Evolutionary conservation across 2,888 invertebrate species (phyloP).

Genomic region (Amphipyra berbera): DNA sequence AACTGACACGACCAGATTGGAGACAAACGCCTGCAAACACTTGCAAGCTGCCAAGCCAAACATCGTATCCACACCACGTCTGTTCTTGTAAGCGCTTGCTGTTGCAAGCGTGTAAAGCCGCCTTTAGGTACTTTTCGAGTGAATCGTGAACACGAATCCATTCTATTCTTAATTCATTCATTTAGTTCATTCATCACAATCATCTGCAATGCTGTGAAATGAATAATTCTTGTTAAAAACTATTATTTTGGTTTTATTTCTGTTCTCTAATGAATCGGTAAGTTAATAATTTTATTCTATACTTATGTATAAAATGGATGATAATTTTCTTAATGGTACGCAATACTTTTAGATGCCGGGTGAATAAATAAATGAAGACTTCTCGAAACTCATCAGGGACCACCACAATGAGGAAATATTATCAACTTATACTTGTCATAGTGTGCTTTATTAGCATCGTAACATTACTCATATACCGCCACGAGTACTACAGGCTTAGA

Average conservation of each 20-base stretch:
- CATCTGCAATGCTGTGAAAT: conserved; percentile 61
- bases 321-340: background rate
- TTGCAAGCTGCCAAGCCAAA: too few species aligned
- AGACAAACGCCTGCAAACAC: too few species aligned
- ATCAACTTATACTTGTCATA: conserved; percentile 93
- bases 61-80: too few species aligned
- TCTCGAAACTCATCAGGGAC: conserved; percentile 75
- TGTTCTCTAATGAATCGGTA: conserved; percentile 38
- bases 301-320: background rate
- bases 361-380: conserved; percentile 82
- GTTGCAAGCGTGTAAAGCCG: too few species aligned
- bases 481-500: conserved; percentile 95
- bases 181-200: conserved; percentile 49
- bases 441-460: conserved; percentile 93
- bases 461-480: conserved; percentile 94
- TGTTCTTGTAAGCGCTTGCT: too few species aligned
- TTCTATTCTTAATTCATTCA: conserved; percentile 3
- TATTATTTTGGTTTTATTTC: conserved; percentile 38
- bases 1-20: too few species aligned
- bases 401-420: conserved; percentile 94
- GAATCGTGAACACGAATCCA: background rate
- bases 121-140: too few species aligned
- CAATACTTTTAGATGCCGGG: conserved; percentile 64
- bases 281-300: conserved; percentile 5
- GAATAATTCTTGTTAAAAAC: conserved; percentile 18